Evolutionary conservation across 2,797 vertebrate genomes (phyloP), one percentile per base, ranked within the genome.

Genomic region (Threskiornis aethiopicus): DNA sequence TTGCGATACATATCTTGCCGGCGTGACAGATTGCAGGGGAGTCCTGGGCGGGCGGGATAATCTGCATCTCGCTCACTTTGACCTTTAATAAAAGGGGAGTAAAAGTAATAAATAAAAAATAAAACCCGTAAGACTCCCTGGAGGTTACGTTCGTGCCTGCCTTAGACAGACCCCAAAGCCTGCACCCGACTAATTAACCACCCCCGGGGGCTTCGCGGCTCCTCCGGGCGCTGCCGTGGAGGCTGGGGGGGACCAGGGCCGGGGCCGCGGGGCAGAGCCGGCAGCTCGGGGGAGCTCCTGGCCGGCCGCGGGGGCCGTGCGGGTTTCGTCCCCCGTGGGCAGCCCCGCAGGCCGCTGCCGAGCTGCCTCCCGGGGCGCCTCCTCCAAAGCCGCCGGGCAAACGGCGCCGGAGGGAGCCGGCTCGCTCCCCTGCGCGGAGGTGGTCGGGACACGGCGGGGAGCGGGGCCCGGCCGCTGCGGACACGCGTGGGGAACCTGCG

Each of bases 1-100:
- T 99, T 98, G 98, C 92, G 94, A 98, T 97, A 98, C 97, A 91
- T 97, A 97, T 98, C 96, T 98, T 95, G 75, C 93, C 66, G 97
- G 95, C 81, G 76, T 98, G 98, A 97, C 98, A 98, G 98, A 98
- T 98, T 98, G 98, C 97, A 85, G 72, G 85, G 64, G 89, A 95
- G 97, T 93, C 96, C 96, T 97, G 96, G 97, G 97, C 96, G 87
- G 97, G 92, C 73, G 51, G 97, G 96, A 98, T 98, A 98, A 98
- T 98, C 98, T 98, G 97, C 96, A 96, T 94, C 94, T 93, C 80
- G 76, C 96, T 98, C 89, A 54, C 88, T 97, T 98, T 98, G 98
- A 98, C 98, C 98, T 98, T 98, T 98, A 98, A 98, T 98, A 97
- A 98, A 91, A 98, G 87, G 86, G 94, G 96, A 97, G 85, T 75